phyloP scores from a whole-genome alignment of 2,888 invertebrate species.

The Eupithecia vulgata region DNA sequence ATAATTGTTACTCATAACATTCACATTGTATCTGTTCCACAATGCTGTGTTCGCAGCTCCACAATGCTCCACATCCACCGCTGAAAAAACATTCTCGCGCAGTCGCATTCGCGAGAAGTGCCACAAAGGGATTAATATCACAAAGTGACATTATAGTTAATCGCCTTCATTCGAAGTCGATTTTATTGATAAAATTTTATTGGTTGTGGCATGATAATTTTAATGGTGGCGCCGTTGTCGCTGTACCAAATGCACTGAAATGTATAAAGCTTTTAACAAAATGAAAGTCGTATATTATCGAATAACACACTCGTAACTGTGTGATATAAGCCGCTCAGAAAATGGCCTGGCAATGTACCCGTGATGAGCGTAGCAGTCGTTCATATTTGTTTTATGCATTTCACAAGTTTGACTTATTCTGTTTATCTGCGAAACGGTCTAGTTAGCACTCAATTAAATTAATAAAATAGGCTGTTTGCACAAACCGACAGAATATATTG shows the following conservation, averaged over 20 bases:
- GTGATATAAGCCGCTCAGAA: conserved; percentile 74
- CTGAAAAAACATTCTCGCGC: conserved; percentile 2
- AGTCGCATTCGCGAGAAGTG: conserved; percentile 5
- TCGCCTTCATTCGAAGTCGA: conserved; percentile 56
- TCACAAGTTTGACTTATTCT: conserved; percentile 61
- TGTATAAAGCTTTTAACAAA: conserved; percentile 81
- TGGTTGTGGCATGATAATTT: conserved; percentile 67
- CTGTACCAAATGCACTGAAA: conserved; percentile 67
- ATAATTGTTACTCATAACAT: not conserved
- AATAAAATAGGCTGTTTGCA: conserved; percentile 46
- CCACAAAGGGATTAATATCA: conserved; percentile 37
- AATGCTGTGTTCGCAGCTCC: not conserved
- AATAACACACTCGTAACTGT: conserved; percentile 76
- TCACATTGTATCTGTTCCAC: not conserved
- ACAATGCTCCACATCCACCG: not conserved
- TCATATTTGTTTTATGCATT: conserved; percentile 67
- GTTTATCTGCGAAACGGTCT: conserved; percentile 49
- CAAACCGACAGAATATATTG: not conserved
- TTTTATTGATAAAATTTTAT: conserved; percentile 64
- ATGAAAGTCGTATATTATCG: conserved; percentile 79
- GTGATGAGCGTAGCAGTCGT: conserved; percentile 61
- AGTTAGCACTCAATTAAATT: conserved; percentile 60
- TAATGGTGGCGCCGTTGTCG: conserved; percentile 68
- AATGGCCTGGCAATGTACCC: conserved; percentile 71
- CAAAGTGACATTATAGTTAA: conserved; percentile 47